Evolutionary conservation across 2,113 vertebrate species (phyloP).

Genomic region (Nothoprocta pentlandii): DNA sequence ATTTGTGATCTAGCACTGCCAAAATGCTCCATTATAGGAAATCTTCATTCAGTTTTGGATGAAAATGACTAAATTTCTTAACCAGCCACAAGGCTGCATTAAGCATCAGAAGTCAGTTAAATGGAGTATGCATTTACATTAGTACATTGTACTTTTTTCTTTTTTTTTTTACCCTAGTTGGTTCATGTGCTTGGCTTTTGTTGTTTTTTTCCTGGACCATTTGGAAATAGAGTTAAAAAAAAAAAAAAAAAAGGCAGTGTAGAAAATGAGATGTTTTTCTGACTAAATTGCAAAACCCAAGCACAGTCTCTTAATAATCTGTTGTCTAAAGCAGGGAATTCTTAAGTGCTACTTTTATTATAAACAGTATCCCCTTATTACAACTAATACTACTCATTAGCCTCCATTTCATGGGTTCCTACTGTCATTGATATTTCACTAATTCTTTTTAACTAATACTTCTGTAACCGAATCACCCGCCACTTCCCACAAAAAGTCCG

Average conservation of each 20-base stretch:
- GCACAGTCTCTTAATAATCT: neutral
- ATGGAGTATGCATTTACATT: neutral
- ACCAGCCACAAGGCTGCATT: neutral
- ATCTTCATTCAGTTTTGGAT: neutral
- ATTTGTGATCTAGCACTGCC: neutral
- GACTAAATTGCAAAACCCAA: neutral
- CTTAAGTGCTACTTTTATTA: neutral
- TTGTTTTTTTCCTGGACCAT: neutral
- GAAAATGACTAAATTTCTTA: neutral
- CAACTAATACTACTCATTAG: neutral
- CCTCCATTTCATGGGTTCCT: neutral
- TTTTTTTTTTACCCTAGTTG: neutral
- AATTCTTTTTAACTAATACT: accelerated
- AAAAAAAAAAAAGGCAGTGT: neutral
- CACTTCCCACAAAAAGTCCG: neutral
- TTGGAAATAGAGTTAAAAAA: neutral
- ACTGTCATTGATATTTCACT: neutral
- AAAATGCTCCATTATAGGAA: neutral
- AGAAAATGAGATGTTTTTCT: neutral
- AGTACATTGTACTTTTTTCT: neutral
- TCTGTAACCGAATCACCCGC: neutral
- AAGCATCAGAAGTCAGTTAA: neutral
- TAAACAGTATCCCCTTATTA: neutral
- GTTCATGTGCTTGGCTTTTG: neutral
- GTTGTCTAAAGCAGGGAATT: neutral